Evolutionary conservation across 2,113 vertebrate species (phyloP), one percentile per base, ranked within the genome.

Genomic region (Hiodon tergisus): DNA sequence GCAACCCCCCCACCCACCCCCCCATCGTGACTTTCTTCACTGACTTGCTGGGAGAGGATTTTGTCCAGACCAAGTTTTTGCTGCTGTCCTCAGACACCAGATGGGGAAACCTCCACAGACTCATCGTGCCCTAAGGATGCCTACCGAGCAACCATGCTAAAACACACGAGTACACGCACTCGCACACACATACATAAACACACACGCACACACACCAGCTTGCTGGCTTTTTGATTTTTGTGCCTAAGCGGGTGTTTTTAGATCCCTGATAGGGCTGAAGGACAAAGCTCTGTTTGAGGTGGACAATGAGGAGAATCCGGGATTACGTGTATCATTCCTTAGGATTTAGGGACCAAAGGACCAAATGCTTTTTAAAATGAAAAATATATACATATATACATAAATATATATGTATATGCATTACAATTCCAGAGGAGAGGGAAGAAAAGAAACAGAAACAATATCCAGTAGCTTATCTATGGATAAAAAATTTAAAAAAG

Each of bases 281-380:
- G 89, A 87, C 86, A 83, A 85, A 86, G 89, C 87, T 87, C 89
- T 90, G 88, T 86, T 89, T 70, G 77, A 81, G 80, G 82, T 74
- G 76, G 81, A 80, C 75, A 80, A 82, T 79, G 83, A 81, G 84
- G 86, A 88, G 87, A 91, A 90, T 91, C 88, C 91, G 90, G 90
- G 91, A 92, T 87, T 90, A 91, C 89, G 90, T 88, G 90, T 89
- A 91, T 91, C 91, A 92, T 92, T 92, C 90, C 91, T 92, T 92
- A 91, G 91, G 87, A 91, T 90, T 91, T 91, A 92, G 90, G 91
- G 91, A 92, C 91, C 91, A 92, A 92, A 92, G 89, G 91, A 92
- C 91, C 91, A 90, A 88, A 90, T 77, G 88, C 89, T 90, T 91
- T 92, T 91, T 90, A 89, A 91, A 91, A 90, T 82, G 89, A 87